These are phyloP conservation scores for Gallinago nigripennis DNA, from an alignment of 2,797 vertebrate species.

Conservation along the genomic window DNA sequence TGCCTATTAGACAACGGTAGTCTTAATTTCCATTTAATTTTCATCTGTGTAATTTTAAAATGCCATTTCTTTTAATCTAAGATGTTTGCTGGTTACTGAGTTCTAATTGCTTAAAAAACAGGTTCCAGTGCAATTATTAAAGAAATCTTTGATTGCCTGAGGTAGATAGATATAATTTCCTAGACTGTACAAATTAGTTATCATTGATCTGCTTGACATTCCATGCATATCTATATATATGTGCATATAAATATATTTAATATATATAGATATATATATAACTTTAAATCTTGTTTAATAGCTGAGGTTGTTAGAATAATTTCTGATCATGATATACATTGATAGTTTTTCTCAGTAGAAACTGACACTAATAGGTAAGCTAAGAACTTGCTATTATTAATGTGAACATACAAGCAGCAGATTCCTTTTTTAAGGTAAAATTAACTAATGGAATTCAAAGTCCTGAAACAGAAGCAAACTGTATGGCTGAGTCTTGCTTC, in stretches of 20 bases:
- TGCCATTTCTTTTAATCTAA: conserved; percentile 61
- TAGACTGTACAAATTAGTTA: conserved; percentile 74
- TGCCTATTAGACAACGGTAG: conserved; percentile 7
- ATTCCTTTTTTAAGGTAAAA: conserved; percentile 25
- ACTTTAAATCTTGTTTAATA: conserved; percentile 67
- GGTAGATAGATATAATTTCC: conserved; percentile 68
- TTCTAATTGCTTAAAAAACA: conserved; percentile 78
- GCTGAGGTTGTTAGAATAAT: conserved; percentile 70
- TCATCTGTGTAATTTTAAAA: conserved; percentile 66
- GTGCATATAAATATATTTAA: neutral
- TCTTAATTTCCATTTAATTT: conserved; percentile 69
- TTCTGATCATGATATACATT: conserved; percentile 57
- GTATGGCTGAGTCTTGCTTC: neutral
- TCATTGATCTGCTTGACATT: conserved; percentile 75
- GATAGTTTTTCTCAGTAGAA: conserved; percentile 62
- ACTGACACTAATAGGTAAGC: conserved; percentile 57
- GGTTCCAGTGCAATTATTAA: conserved; percentile 74
- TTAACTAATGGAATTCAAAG: neutral
- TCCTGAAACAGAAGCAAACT: conserved; percentile 10
- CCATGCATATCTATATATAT: conserved; percentile 54
- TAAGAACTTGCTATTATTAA: conserved; percentile 27
- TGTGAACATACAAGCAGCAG: neutral
- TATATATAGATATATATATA: conserved; percentile 34
- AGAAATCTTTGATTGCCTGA: conserved; percentile 73
- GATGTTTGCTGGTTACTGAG: conserved; percentile 66